Evolutionary conservation across 1,140 invertebrate genomes (phyloP), one percentile per base, ranked within the genome.

Genomic region (Diplogasteroides magnus): DNA sequence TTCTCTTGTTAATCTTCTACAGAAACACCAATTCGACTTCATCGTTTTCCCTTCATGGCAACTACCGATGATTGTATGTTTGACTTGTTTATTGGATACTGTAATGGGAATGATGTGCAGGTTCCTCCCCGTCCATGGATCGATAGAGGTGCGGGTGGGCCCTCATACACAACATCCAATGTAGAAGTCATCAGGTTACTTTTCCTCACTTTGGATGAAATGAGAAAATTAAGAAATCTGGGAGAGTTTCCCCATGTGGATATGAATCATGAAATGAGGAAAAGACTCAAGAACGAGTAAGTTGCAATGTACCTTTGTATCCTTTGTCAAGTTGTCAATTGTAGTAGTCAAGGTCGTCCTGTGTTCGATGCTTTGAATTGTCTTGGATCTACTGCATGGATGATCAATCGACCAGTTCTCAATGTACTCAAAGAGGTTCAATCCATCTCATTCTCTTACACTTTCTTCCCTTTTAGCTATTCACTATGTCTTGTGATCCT

Each of bases 311-410:
- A n/a, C n/a, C n/a, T n/a, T n/a, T n/a, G n/a, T n/a, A n/a, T n/a
- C n/a, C n/a, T n/a, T n/a, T n/a, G n/a, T n/a, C n/a, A n/a, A n/a
- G n/a, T n/a, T n/a, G n/a, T 61, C n/a, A 15, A 61, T 2, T 62
- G 26, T 15, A 79, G 64, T 37, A 26, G 31, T 1, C 74, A 82
- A 69, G 74, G 62, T 14, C 68, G 81, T 6, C 92, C 94, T 0
- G 87, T 89, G 1, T 85, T 95, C 6, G 95, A 98, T 86, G 89
- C 90, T 23, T 85, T 98, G 1, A 98, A 97, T 86, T 90, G 92
- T 80, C 86, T 98, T 0, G 89, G 89, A 23, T 87, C 90, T 29
- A 89, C 93, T 68, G 91, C 94, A 0, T 98, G 95, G 95, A 89
- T 85, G 71, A 89, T 98, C 11, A 98, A 98, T 83, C 86, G 88